A percentile compares a stretch with the other conserved stretches of the same genome.
phyloP scores from a whole-genome alignment of 2,797 vertebrate genomes.

The Oryzias dopingdopingensis region DNA sequence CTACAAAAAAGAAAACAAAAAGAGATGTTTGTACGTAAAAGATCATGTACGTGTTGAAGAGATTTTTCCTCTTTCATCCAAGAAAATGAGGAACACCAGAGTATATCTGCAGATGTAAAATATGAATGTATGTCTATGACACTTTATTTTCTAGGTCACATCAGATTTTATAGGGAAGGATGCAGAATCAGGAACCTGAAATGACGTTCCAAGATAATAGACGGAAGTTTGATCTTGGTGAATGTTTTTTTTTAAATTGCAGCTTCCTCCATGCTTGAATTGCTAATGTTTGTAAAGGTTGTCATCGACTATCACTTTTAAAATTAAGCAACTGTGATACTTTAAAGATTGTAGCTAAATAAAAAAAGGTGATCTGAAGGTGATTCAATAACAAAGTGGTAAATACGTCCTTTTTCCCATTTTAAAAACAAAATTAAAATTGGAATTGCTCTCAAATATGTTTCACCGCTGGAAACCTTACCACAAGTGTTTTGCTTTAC shows the following conservation, averaged over 20 bases:
- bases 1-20: slow-evolving; percentile 36
- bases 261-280: slow-evolving; percentile 26
- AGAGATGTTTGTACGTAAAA: not conserved
- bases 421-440: too few species aligned
- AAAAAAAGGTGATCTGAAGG: too few species aligned
- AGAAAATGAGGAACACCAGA: not conserved
- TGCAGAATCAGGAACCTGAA: slow-evolving; percentile 23
- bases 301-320: not conserved
- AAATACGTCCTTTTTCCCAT: too few species aligned
- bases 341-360: too few species aligned
- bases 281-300: not conserved
- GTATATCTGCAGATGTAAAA: not conserved
- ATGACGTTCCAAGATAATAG: slow-evolving; percentile 8
- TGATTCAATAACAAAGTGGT: too few species aligned
- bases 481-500: too few species aligned
- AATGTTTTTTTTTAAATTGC: not conserved
- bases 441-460: too few species aligned
- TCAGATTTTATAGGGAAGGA: not conserved
- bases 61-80: slow-evolving; percentile 21
- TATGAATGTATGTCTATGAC: not conserved
- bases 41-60: not conserved
- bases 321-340: too few species aligned
- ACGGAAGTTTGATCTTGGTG: slow-evolving; percentile 20
- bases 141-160: not conserved
- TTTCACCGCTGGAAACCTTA: too few species aligned